phyloP scores from a whole-genome alignment of 2,113 vertebrate species.

The Cavia aperea region DNA sequence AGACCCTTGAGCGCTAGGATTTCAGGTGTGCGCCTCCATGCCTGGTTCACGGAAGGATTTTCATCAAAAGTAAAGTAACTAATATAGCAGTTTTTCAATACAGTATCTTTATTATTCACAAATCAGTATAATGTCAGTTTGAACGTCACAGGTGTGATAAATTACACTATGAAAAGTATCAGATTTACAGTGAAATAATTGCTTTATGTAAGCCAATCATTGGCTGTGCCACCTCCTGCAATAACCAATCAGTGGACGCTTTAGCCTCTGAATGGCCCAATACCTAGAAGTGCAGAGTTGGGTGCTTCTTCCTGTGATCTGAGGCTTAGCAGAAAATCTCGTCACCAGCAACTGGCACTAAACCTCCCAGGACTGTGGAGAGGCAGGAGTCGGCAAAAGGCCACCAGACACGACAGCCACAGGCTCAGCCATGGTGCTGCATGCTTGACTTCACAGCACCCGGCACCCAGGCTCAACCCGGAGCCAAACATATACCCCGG shows the following conservation, averaged over 20 bases:
- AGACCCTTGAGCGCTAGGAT: background rate
- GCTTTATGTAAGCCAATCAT: constrained; percentile 2
- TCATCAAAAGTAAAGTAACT: constrained; percentile 10
- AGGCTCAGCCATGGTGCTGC: background rate
- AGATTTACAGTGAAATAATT: constrained; percentile 16
- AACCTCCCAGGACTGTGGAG: background rate
- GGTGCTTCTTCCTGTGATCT: background rate
- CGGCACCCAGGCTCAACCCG: too few species aligned
- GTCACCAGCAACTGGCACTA: background rate
- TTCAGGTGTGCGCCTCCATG: background rate
- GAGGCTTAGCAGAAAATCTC: background rate
- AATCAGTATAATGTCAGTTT: constrained; percentile 13
- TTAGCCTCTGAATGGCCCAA: background rate
- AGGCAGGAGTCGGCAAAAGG: background rate
- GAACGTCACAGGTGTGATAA: background rate
- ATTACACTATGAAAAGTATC: constrained; percentile 5
- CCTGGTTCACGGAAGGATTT: constrained; percentile 1
- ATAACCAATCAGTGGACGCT: background rate
- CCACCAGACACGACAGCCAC: background rate
- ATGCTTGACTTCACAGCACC: background rate
- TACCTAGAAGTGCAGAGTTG: background rate
- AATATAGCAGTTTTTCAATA: constrained; percentile 15
- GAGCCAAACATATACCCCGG: background rate
- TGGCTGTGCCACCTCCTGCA: background rate
- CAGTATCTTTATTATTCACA: constrained; percentile 59